phyloP scores from a whole-genome alignment of 2,113 vertebrate genomes.

The Mustela nigripes region DNA sequence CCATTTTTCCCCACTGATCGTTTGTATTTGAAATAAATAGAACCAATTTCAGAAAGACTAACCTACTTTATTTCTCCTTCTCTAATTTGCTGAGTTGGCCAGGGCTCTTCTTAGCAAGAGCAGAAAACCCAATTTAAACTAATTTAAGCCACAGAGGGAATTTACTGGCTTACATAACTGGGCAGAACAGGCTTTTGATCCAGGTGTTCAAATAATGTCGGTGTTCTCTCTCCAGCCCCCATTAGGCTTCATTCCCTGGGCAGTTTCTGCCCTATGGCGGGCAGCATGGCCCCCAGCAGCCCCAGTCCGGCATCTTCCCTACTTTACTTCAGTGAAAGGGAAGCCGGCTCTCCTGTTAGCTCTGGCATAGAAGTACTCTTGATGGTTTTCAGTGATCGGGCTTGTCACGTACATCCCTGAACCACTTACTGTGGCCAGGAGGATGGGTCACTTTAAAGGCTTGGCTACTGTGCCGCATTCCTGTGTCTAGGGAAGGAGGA shows the following conservation, averaged over 20 bases:
- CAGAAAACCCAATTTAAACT: background rate
- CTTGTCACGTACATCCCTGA: background rate
- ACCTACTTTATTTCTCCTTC: background rate
- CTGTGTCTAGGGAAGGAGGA: background rate
- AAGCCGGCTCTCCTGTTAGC: background rate
- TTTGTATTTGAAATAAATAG: background rate
- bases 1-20: background rate
- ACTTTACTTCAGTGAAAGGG: background rate
- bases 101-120: background rate
- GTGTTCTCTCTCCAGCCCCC: background rate
- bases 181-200: background rate
- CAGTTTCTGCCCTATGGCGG: background rate
- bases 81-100: background rate
- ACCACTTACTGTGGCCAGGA: background rate
- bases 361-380: background rate
- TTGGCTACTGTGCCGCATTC: background rate
- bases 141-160: background rate
- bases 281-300: background rate
- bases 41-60: background rate
- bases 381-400: background rate
- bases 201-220: background rate
- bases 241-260: background rate
- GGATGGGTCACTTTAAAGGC: background rate
- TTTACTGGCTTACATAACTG: background rate
- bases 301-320: background rate